Evolutionary conservation across 2,113 vertebrate genomes (phyloP), one percentile per base, ranked within the genome.

Genomic region (Melospiza melodia): DNA sequence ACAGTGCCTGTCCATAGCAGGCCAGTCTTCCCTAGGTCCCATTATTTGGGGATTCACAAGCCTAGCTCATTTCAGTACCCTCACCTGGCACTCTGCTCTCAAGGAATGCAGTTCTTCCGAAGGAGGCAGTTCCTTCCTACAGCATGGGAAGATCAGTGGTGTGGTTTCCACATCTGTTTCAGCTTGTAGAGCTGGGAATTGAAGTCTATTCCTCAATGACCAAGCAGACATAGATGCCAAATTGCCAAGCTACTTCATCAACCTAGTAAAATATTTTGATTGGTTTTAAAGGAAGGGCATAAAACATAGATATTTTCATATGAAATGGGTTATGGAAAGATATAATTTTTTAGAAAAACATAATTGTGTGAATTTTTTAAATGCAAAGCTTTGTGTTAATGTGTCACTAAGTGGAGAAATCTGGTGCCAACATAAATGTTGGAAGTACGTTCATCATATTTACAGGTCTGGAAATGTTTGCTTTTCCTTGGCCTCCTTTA

Each of bases 191-290:
- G 52, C 68, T 83, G 68, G 71, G 84, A 90, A 78, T 61, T 89
- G 33, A 84, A 30, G 61, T 49, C 10, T 58, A 14, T 51, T 89
- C 57, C 52, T 95, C 84, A 58, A 33, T 4, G 21, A 27, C 3
- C 3, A 63, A 48, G 46, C 15, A 51, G 79, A 93, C 0, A 15
- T 25, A 87, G 68, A 51, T 77, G 83, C 78, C 76, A 92, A 92
- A 87, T 89, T 62, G 63, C 85, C 9, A 51, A 91, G 80, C 52
- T 85, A 76, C 84, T 96, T 94, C 69, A 43, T 77, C 93, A 57
- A 84, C 94, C 55, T 92, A 89, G 72, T 94, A 91, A 97, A 97
- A 96, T 96, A 92, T 97, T 96, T 95, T 96, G 49, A 20, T 92
- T 96, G 54, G 72, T 94, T 95, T 75, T 90, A 94, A 86, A 88